Evolutionary conservation across 23 tunicate genomes (phyloP).

Genomic region (Phallusia fumigata): DNA sequence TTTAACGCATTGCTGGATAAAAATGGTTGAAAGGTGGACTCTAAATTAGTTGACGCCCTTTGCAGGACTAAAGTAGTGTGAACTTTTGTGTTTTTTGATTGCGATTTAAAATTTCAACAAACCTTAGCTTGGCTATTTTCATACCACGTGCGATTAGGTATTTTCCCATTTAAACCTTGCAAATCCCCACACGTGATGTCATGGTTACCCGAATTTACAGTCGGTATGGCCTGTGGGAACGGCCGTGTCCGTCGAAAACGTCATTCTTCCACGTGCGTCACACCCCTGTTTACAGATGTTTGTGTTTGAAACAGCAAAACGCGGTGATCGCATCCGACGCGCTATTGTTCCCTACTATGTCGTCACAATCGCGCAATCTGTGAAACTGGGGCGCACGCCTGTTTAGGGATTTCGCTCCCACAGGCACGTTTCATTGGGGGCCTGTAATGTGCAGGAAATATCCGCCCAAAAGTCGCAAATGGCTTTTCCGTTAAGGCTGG

Average conservation of each 20-base stretch:
- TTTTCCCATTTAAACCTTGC: too few relatives aligned
- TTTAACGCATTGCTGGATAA: too few relatives aligned
- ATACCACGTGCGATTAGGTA: too few relatives aligned
- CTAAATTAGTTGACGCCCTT: too few relatives aligned
- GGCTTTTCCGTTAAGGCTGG: not conserved
- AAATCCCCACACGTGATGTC: too few relatives aligned
- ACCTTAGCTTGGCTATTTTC: too few relatives aligned
- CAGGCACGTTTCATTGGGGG: slow-evolving; percentile 4
- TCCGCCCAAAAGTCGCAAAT: not conserved
- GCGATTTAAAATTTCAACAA: too few relatives aligned
- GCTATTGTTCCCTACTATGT: not conserved
- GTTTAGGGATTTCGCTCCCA: not conserved
- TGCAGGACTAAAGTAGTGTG: too few relatives aligned
- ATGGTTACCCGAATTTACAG: too few relatives aligned
- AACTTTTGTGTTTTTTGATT: too few relatives aligned
- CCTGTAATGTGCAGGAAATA: not conserved
- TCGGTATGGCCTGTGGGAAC: not conserved
- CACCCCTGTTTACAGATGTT: slow-evolving; percentile 1
- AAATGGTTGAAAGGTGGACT: too few relatives aligned
- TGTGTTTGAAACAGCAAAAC: not conserved
- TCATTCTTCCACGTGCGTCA: not conserved
- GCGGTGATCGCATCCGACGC: slow-evolving; percentile 9
- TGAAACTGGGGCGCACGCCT: slow-evolving; percentile 5
- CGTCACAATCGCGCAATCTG: slow-evolving; percentile 13
- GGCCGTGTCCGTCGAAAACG: not conserved